Base-by-base conservation (phyloP, 2,113 vertebrate species). In the Nothoprocta perdicaria region DNA sequence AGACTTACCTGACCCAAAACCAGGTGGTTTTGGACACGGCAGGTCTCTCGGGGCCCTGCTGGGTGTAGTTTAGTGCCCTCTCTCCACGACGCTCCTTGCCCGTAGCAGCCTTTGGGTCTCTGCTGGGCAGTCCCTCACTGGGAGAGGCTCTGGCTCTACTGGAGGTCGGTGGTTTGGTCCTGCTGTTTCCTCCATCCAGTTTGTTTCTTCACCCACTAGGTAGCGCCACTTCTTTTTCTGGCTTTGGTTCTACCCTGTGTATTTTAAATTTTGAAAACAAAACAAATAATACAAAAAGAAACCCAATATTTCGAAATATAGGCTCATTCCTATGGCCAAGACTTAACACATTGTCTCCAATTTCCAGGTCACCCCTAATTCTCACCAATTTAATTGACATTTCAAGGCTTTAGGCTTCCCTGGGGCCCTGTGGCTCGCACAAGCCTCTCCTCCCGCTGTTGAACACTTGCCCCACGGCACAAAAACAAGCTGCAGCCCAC, bases 41-140 rank as follows among this genome's bases (percentile, higher is more conserved):
- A 0, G 18, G 2, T 18, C 66, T 12, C 38, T 77, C 0, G 0
- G 33, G 63, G 76, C 60, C 78, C 40, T 41, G 43, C 26, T 35
- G 53, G 35, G 35, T 38, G 35, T 38, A 38, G 35, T 38, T 38
- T 38, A 0, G 1, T 18, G 14, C 21, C 33, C 35, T 58, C 35
- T 35, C 40, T 92, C 48, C 26, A 90, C 79, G 92, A 52, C 15
- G 10, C 23, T 53, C 79, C 71, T 80, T 65, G 11, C 19, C 24
- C 16, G 78, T 82, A 45, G 26, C 52, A 15, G 26, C 52, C 52
- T 55, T 31, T 14, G 29, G 53, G 53, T 57, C 27, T 17, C 29
- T 69, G 60, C 85, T 40, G 13, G 68, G 40, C 4, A 7, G 22
- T 45, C 7, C 7, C 24, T 43, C 45, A 24, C 46, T 18, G 35